Base-by-base conservation (phyloP, 2,797 vertebrate genomes). In the Macropus fuliginosus region DNA sequence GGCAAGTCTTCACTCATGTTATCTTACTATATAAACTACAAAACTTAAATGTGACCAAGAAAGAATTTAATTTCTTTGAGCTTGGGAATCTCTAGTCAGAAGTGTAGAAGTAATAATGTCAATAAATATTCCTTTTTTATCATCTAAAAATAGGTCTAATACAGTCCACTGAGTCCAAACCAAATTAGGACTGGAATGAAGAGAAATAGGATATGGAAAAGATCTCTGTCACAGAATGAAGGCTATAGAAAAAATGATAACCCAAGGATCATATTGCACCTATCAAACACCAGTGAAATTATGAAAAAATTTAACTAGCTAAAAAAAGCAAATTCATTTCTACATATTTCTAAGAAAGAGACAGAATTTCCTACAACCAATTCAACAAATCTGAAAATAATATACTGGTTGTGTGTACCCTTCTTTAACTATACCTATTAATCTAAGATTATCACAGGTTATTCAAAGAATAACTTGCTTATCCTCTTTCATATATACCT, bases 401-500 rank as follows among this genome's bases (percentile, higher is more conserved):
- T 95, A 93, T 91, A 29, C 4, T 59, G 93, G 55, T 74, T 94
- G 94, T 97, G 90, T 27, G 29, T 74, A 93, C 34, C 0, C 66
- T 81, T 46, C n/a, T 66, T 66, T 18, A 74, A 40, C 13, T 40
- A 1, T 87, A 46, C 27, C 40, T 87, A 12, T 46, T 87, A 27
- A 46, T 46, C 9, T 46, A 46, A 87, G 21, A 46, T 46, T 50
- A 87, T 87, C 9, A 27, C 24, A 87, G 21, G 24, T 87, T 10
- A 87, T 27, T 87, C 94, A 94, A 40, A 96, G 59, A 31, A 62
- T 27, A 87, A 97, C 92, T 91, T 93, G 28, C 18, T 96, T 89
- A 54, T 74, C 97, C 90, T 55, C 66, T 95, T 92, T 87, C 93
- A 96, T 57, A 90, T 97, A 89, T 31, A 93, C 94, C 93, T 94